Conservation (phyloP, 2,888 invertebrate genomes). For the Baccha elongata region DNA sequence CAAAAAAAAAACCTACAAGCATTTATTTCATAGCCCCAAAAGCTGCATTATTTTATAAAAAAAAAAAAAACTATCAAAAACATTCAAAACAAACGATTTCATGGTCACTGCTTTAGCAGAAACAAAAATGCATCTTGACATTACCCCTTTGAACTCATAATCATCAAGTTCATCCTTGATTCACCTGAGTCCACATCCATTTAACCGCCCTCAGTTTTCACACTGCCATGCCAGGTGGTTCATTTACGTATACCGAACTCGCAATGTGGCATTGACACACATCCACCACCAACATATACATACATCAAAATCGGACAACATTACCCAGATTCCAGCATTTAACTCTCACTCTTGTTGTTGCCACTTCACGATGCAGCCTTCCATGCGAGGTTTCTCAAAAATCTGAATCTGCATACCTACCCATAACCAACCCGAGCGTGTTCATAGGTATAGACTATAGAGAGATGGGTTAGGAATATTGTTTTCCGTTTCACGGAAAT, state of each 20-base stretch:
- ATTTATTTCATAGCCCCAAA: too few relatives aligned
- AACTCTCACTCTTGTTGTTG: slow-evolving; percentile 45
- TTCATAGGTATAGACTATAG: not conserved
- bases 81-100: slow-evolving; percentile 25
- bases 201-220: slow-evolving; percentile 13
- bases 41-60: too few relatives aligned
- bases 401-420: slow-evolving; percentile 32
- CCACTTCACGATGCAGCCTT: slow-evolving; percentile 30
- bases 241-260: slow-evolving; percentile 25
- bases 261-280: slow-evolving; percentile 47
- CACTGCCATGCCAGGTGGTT: not conserved
- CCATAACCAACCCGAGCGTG: slow-evolving; percentile 10
- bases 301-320: slow-evolving; percentile 55
- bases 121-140: slow-evolving; percentile 57
- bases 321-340: slow-evolving; percentile 62
- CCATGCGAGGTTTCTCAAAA: slow-evolving; percentile 34
- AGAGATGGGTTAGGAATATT: slow-evolving; percentile 52
- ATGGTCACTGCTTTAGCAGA: slow-evolving; percentile 45
- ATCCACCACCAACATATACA: slow-evolving; percentile 1
- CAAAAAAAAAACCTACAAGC: too few relatives aligned
- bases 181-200: slow-evolving; percentile 5
- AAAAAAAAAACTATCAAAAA: not conserved
- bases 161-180: slow-evolving; percentile 47
- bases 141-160: slow-evolving; percentile 63
- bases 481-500: slow-evolving; percentile 66